Base-by-base conservation (phyloP, 2,888 invertebrate species). In the Perdita meconis region DNA sequence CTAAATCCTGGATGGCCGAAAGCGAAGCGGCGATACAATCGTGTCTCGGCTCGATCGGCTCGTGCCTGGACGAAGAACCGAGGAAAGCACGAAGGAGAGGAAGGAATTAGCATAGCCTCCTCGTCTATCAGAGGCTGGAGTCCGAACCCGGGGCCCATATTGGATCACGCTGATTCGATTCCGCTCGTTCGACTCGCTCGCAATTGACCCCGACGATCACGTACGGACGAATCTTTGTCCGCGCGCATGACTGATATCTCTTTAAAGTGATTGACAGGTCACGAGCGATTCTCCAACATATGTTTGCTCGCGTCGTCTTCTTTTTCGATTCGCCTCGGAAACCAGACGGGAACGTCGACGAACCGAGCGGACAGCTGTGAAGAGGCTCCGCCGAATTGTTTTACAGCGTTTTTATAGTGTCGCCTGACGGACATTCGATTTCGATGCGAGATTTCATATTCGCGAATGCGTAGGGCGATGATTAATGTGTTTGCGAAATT, bases 91-190 rank as follows among this genome's bases (percentile, higher is more conserved):
- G 10, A 10, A 22, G 22, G 40, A 19, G n/a, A 59, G 22, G 40
- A 19, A 22, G 65, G 60, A 60, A 75, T 72, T 65, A 72, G 65
- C 75, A 53, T 72, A 36, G 2, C 16, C 42, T 34, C 3, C 44
- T 10, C 4, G 19, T 10, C 0, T 22, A 16, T 10, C 22, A 34
- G 22, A 22, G 38, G 13, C 2, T 59, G 38, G 64, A 60, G 65
- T 61, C 64, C 26, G 63, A 70, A 70, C 71, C n/a, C n/a, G 60
- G 59, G 68, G 64, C 63, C 64, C 86, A 85, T 87, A 88, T 89
- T 88, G 87, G 84, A 85, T 88, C 87, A 88, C 85, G 88, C 88
- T 90, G 90, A 90, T 90, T 90, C 86, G 88, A 88, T 90, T 88
- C 83, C 76, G 78, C 83, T 86, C 84, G 83, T 84, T 85, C 84